Base-by-base conservation (phyloP, 1,140 invertebrate species). In the Proctacanthus coquilletti region DNA sequence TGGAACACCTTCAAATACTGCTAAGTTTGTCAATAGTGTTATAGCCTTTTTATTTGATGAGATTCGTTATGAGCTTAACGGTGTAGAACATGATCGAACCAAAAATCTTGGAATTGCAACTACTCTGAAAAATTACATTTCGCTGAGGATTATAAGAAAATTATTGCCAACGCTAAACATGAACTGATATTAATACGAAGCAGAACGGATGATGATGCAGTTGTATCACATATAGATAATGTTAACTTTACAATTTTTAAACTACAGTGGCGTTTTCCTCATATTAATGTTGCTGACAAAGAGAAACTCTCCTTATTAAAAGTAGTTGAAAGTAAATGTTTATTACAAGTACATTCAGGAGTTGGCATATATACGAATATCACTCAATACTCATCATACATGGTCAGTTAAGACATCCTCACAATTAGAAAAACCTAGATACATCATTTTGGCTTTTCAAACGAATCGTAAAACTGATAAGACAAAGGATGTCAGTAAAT, bases 11-110 rank as follows among this genome's bases (percentile, higher is more conserved):
- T n/a, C 33, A 10, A 11, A 18, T 3, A 43, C 19, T 1, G 41
- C 41, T 10, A 39, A 4, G 21, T 38, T 64, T 21, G 45, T 46
- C 10, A 63, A 61, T 45, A 64, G 62, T 46, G 48, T 43, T 13
- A 41, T 60, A 5, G 43, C 51, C 18, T 53, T 53, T 49, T 40
- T 65, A 10, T 65, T 67, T 48, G 51, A 60, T 40, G 60, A 64
- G 42, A 60, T 63, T n/a, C 45, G 59, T 29, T 65, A 62, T 45
- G 58, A 63, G 48, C 5, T 66, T 3, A 61, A 61, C 45, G 58
- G 51, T 18, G 42, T 59, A 3, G 58, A 60, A 46, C 56, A 65
- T 37, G 61, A 68, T 52, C 38, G 45, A 25, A 51, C 46, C 35
- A 55, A 53, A 50, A 55, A 58, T 46, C 47, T 53, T 4, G 60